phyloP scores from a whole-genome alignment of 2,113 vertebrate genomes.

The Sialia sialis region DNA sequence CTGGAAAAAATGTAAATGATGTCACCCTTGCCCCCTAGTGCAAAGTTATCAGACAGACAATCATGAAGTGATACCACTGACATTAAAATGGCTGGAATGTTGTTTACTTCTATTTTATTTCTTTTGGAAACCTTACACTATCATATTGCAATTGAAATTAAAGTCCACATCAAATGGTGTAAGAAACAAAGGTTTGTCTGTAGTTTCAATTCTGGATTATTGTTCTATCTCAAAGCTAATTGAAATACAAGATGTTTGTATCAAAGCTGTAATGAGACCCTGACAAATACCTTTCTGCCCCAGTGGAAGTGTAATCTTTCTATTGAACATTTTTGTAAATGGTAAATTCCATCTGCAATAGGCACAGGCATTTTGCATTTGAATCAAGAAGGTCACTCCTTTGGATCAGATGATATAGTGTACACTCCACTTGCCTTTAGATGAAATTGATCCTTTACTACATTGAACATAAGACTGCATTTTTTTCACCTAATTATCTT shows the following conservation, averaged over 20 bases:
- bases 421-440: conserved; percentile 39
- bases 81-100: conserved; percentile 59
- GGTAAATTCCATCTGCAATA: conserved; percentile 68
- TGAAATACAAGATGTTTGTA: conserved; percentile 72
- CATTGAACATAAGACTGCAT: conserved; percentile 11
- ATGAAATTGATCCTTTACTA: conserved; percentile 65
- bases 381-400: conserved; percentile 69
- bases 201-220: conserved; percentile 41
- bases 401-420: conserved; percentile 25
- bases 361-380: conserved; percentile 71
- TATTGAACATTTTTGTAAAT: conserved; percentile 69
- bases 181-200: conserved; percentile 50
- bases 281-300: conserved; percentile 78
- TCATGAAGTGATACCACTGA: conserved; percentile 45
- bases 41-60: conserved; percentile 71
- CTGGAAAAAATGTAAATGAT: conserved; percentile 74
- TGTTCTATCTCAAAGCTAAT: conserved; percentile 67
- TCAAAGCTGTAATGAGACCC: conserved; percentile 72
- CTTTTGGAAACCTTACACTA: conserved; percentile 40
- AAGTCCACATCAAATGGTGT: conserved; percentile 2
- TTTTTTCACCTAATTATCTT: conserved; percentile 61
- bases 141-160: conserved; percentile 46
- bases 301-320: conserved; percentile 77
- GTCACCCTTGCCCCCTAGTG: conserved; percentile 54
- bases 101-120: conserved; percentile 62